Conservation (phyloP, 1,140 invertebrate species). For the Trissolcus basalis region DNA sequence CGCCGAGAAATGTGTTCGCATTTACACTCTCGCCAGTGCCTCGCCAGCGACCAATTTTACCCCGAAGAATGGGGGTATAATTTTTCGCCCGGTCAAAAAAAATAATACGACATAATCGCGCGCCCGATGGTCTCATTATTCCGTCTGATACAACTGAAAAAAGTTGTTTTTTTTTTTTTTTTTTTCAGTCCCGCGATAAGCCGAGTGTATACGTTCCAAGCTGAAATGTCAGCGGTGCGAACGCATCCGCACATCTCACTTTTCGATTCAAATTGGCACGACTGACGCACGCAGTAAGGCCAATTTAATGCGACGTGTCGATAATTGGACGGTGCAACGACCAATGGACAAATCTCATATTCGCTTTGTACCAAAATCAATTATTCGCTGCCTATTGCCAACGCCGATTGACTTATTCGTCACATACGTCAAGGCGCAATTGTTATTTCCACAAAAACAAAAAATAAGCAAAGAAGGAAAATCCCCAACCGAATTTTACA, state of each 20-base stretch:
- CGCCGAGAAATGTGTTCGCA: slow-evolving; percentile 28
- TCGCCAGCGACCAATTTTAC: too few relatives aligned
- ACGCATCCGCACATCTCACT: slow-evolving; percentile 46
- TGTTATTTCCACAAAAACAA: too few relatives aligned
- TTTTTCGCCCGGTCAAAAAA: not conserved
- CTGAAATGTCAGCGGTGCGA: slow-evolving; percentile 28
- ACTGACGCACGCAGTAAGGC: slow-evolving; percentile 14
- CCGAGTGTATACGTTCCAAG: slow-evolving; percentile 27
- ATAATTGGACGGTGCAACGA: slow-evolving; percentile 24
- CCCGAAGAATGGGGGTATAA: too few relatives aligned
- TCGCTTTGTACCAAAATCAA: slow-evolving; percentile 18
- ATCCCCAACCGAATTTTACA: too few relatives aligned
- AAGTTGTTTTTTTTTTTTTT: slow-evolving; percentile 42
- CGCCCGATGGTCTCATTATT: slow-evolving; percentile 42
- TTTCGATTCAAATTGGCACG: slow-evolving; percentile 49
- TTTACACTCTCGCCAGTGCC: slow-evolving; percentile 1
- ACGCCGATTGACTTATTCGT: too few relatives aligned
- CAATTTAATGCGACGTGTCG: slow-evolving; percentile 29
- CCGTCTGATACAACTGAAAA: slow-evolving; percentile 19
- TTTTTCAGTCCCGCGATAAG: too few relatives aligned
- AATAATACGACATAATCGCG: slow-evolving; percentile 29
- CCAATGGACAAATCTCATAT: too few relatives aligned
- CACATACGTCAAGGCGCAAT: too few relatives aligned
- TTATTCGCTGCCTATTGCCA: slow-evolving; percentile 14
- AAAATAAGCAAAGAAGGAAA: too few relatives aligned